Percentiles rank a stretch among this genome's conserved stretches.
Evolutionary conservation across 2,888 invertebrate species (phyloP).

Genomic region (Lissonota sp.): DNA sequence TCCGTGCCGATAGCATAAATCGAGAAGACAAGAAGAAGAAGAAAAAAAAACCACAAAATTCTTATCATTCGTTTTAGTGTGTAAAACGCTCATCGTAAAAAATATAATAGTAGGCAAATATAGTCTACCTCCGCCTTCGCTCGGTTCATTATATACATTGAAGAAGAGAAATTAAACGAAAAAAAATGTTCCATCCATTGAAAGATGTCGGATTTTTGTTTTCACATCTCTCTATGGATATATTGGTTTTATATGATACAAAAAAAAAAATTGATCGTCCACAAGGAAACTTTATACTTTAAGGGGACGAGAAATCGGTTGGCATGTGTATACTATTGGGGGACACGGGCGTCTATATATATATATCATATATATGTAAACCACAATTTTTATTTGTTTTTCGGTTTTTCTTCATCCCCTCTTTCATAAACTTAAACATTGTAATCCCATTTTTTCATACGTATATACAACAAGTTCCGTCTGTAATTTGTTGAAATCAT

Average conservation of each 20-base stretch:
- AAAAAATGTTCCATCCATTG: slow-evolving; percentile 44
- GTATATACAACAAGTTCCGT: slow-evolving; percentile 71
- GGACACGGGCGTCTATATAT: slow-evolving; percentile 4
- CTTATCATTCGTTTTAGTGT: slow-evolving; percentile 42
- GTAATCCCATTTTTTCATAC: slow-evolving; percentile 66
- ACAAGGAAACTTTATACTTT: slow-evolving; percentile 17
- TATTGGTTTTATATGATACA: slow-evolving; percentile 12
- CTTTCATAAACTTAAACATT: slow-evolving; percentile 60
- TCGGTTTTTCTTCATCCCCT: slow-evolving; percentile 60
- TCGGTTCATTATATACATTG: slow-evolving; percentile 39
- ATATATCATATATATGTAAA: slow-evolving; percentile 45
- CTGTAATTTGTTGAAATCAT: slow-evolving; percentile 80
- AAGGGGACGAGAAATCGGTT: not conserved
- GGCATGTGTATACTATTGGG: not conserved
- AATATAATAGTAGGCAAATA: slow-evolving; percentile 36
- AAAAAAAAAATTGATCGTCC: slow-evolving; percentile 17
- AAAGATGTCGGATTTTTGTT: slow-evolving; percentile 43
- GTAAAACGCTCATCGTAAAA: slow-evolving; percentile 44
- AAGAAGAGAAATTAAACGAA: not conserved
- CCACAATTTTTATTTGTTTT: slow-evolving; percentile 59
- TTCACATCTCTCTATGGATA: slow-evolving; percentile 27
- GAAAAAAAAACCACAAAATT: slow-evolving; percentile 34
- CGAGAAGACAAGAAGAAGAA: slow-evolving; percentile 14
- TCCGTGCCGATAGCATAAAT: slow-evolving; percentile 69
- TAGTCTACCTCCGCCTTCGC: slow-evolving; percentile 49